Evolutionary conservation across 30 jellyfish, hydroid and myxozoan genomes (phyloP), one percentile per base, ranked within the genome.

Genomic region (Aurelia coerulea): DNA sequence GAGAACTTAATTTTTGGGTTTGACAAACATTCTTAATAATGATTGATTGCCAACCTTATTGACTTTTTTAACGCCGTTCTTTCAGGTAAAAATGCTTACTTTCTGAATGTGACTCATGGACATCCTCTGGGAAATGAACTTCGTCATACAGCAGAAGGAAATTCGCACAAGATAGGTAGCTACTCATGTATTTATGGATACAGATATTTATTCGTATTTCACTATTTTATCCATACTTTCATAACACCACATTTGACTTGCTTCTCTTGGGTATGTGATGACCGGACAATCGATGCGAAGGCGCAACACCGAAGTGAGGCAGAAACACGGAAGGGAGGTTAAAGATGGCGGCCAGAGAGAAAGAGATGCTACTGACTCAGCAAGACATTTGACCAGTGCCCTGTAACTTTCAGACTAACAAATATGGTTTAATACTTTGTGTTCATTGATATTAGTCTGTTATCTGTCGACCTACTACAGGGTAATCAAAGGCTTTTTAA

Each of bases 71-170:
- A 9, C 56, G 6, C 15, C 2, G 14, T 4, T 7, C 3, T 73
- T 58, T 35, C 49, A 85, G 94, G 94, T 64, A 85, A 85, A 64
- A 85, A 85, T 85, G 88, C 85, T 8, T 71, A 85, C 62, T 76
- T 41, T 37, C 78, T 85, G 34, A 23, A 74, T 67, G 88, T 76
- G 2, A 67, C 54, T 4, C 35, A 73, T 49, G 94, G 94, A 19
- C 83, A 74, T 39, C 88, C 94, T 34, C 84, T 85, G 16, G 81
- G 63, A 32, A 53, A 18, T 49, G 94, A 85, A 37, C 77, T 83
- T 15, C 92, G 92, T 23, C 79, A 83, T 50, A 19, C 81, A 17
- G 46, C 39, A 65, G 92, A 83, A 68, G 92, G 74, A 37, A 71
- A 83, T 64, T 83, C 86, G 3, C 70, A 64, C 46, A 71, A 70